These are phyloP conservation scores for Silurus asotus DNA, from an alignment of 2,113 vertebrate species.

Conservation along the genomic window DNA sequence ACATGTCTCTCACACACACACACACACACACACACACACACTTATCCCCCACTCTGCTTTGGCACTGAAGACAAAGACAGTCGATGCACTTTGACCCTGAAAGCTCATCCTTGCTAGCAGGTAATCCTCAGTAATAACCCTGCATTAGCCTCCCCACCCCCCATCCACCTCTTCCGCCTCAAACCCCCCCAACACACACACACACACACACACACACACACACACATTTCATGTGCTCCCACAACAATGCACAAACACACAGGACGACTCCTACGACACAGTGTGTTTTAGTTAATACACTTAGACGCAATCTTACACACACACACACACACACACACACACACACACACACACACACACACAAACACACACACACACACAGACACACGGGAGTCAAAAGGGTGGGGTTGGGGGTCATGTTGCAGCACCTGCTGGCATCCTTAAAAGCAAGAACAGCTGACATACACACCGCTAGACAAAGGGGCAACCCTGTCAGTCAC, in stretches of 20 bases:
- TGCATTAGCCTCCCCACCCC: not conserved
- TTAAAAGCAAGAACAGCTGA: conserved; percentile 68
- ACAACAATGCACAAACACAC: not conserved
- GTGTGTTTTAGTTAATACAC: not conserved
- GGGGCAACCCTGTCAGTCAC: conserved; percentile 47
- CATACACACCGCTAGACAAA: conserved; percentile 62
- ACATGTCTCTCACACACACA: conserved; percentile 37
- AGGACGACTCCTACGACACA: not conserved
- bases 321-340: conserved; percentile 13
- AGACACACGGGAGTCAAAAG: conserved; percentile 32
- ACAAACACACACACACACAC: conserved; percentile 44
- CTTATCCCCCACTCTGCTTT: conserved; percentile 36
- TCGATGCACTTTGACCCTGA: conserved; percentile 57
- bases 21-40: conserved; percentile 32
- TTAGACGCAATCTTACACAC: not conserved
- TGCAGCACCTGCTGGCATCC: conserved; percentile 73
- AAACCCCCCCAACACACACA: not conserved
- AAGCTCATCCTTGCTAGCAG: conserved; percentile 49
- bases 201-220: conserved; percentile 34
- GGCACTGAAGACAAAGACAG: conserved; percentile 54
- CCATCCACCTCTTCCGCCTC: not conserved
- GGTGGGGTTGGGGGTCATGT: conserved; percentile 24
- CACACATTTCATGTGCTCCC: not conserved
- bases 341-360: conserved; percentile 44
- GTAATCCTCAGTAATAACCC: conserved; percentile 63